Evolutionary conservation across 2,113 vertebrate genomes (phyloP).

Genomic region (Progne subis): DNA sequence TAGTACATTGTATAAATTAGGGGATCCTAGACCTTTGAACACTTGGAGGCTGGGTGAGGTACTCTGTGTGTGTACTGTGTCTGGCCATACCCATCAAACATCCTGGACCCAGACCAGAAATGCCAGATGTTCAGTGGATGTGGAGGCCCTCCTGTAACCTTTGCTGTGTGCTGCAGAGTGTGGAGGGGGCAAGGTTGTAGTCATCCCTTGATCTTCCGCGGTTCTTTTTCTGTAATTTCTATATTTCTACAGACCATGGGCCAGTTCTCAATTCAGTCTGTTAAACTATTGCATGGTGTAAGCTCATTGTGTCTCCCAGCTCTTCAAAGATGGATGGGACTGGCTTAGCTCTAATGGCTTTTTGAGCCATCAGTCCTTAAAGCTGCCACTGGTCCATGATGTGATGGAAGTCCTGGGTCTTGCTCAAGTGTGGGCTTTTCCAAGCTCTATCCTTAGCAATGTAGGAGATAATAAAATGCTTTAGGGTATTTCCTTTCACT

Average conservation of each 20-base stretch:
- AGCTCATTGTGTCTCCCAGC: background rate
- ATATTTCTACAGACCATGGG: background rate
- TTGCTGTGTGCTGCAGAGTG: background rate
- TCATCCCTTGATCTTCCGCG: background rate
- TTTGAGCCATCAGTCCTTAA: background rate
- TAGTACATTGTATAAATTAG: constrained; percentile 61
- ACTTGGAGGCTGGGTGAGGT: constrained; percentile 58
- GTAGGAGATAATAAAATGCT: background rate
- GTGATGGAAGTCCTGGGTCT: background rate
- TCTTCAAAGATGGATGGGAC: background rate
- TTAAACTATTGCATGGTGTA: background rate
- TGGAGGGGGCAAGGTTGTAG: background rate
- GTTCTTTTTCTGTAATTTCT: background rate
- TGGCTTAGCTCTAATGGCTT: background rate
- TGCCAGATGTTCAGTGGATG: constrained; percentile 72
- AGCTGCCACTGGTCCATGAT: background rate
- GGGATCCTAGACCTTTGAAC: constrained; percentile 64
- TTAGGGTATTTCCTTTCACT: background rate
- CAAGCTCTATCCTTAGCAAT: background rate
- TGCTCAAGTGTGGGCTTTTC: background rate
- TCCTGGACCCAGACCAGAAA: constrained; percentile 73
- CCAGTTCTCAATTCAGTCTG: background rate
- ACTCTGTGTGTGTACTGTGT: constrained; percentile 18
- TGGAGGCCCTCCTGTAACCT: constrained; percentile 42
- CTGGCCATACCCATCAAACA: constrained; percentile 72